Evolutionary conservation across 2,113 vertebrate genomes (phyloP), one percentile per base, ranked within the genome.

Genomic region (Hippocampus barbouri): DNA sequence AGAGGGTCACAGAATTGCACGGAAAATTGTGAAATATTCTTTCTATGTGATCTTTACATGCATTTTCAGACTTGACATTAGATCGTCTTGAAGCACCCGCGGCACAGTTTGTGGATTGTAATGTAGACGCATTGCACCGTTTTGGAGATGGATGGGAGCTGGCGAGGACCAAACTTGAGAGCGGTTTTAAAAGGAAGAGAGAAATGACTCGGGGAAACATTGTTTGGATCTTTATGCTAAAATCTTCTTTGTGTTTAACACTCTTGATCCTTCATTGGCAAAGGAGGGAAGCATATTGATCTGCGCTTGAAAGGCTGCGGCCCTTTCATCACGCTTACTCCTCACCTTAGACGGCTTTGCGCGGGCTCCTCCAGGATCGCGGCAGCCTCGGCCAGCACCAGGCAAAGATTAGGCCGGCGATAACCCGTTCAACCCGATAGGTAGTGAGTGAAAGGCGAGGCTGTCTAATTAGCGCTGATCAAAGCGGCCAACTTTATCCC

Each of bases 321-420:
- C 68, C 79, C 91, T 91, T 92, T 91, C 87, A 92, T 93, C 90
- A 76, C 70, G 66, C 78, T 79, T 83, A 80, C 83, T 91, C 87
- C 89, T 93, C 89, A 93, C 91, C 92, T 93, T 91, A 89, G 85
- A 81, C 73, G 54, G 77, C 89, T 88, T 84, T 81, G 81, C 79
- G 84, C 83, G 45, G 69, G 75, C 84, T 84, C 87, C 83, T 85
- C 67, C 88, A 91, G 93, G 92, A 90, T 71, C 82, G 91, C 92
- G 90, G 93, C 93, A 93, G 91, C 93, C 94, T 94, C 91, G 84
- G 88, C 92, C 93, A 93, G 92, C 93, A 86, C 87, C 86, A 77
- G 90, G 91, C 94, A 87, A 91, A 95, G 92, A 92, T 86, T 90
- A 92, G 82, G 74, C 18, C 9, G 41, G 68, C 56, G 83, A 78